phyloP scores from a whole-genome alignment of 2,797 vertebrate species.

The Peromyscus eremicus region DNA sequence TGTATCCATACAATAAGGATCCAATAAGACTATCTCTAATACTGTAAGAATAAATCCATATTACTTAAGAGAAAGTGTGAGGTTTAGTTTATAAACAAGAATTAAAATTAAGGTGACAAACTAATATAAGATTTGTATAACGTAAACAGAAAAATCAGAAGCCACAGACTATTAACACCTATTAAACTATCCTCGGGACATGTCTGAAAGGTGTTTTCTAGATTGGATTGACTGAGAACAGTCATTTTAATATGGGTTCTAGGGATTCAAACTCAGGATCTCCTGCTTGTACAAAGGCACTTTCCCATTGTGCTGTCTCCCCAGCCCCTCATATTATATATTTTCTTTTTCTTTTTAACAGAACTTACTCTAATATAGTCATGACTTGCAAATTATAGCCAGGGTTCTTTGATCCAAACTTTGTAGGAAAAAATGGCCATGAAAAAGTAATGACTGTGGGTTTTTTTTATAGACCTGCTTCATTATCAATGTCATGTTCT shows the following conservation, averaged over 20 bases:
- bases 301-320: neutral
- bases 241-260: neutral
- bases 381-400: neutral
- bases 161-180: neutral
- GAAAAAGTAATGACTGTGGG: neutral
- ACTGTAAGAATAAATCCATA: too few species aligned
- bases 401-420: neutral
- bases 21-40: neutral
- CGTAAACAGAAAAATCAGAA: neutral
- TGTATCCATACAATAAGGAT: neutral
- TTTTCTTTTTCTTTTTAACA: neutral
- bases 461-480: neutral
- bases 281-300: neutral
- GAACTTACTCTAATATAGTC: neutral
- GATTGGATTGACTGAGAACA: neutral
- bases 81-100: neutral
- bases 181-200: neutral
- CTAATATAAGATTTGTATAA: neutral
- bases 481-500: neutral
- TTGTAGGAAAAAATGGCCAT: neutral
- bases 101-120: neutral
- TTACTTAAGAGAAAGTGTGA: neutral
- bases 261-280: neutral
- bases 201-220: neutral
- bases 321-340: neutral